These are phyloP conservation scores for Urocynchramus pylzowi DNA, from an alignment of 2,113 vertebrate species.

Conservation along the genomic window DNA sequence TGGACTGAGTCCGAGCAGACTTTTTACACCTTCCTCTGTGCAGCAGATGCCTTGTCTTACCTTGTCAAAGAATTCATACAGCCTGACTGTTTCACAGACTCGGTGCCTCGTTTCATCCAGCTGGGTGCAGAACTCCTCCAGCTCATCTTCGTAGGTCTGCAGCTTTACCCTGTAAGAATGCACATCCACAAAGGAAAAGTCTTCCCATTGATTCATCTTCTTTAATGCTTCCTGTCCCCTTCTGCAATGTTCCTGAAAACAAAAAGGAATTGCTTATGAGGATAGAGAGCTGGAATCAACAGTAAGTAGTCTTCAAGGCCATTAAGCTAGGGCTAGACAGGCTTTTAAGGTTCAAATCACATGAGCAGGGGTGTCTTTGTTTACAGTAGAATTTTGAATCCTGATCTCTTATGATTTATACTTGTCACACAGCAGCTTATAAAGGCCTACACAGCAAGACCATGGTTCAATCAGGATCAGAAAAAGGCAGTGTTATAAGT, in stretches of 20 bases:
- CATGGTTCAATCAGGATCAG: background rate
- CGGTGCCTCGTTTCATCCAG: conserved; percentile 70
- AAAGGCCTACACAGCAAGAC: background rate
- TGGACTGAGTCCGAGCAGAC: background rate
- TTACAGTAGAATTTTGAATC: background rate
- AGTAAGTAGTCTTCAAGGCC: background rate
- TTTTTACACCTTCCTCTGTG: background rate
- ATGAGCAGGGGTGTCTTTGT: background rate
- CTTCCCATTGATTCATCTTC: conserved; percentile 72
- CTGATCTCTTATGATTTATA: background rate
- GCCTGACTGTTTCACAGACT: conserved; percentile 70
- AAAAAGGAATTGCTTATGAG: background rate
- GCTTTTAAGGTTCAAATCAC: background rate
- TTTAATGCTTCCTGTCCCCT: conserved; percentile 74
- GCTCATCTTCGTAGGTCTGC: conserved; percentile 60
- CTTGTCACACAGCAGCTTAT: background rate
- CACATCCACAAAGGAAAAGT: conserved; percentile 65
- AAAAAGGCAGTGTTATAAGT: background rate
- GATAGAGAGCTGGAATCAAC: background rate
- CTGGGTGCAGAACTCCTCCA: conserved; percentile 72
- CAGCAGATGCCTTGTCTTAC: conserved; percentile 43
- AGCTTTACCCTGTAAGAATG: conserved; percentile 66
- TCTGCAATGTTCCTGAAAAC: conserved; percentile 73
- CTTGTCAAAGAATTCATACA: conserved; percentile 80
- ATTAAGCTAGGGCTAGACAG: background rate